phyloP scores from a whole-genome alignment of 2,113 vertebrate species.

The Gymnocephalus cernua region DNA sequence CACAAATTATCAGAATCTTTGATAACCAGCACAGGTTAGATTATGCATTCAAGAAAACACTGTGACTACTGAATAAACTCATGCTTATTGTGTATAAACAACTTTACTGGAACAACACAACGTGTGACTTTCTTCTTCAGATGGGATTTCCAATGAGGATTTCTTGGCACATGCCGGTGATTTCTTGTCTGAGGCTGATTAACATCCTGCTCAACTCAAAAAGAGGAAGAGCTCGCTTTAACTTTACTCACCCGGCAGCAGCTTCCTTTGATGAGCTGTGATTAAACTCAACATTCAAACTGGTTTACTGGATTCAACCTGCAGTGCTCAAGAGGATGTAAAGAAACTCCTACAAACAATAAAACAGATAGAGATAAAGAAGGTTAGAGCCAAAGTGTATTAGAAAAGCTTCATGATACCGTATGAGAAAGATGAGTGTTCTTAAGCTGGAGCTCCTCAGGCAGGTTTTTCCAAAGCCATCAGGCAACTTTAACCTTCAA shows the following conservation, averaged over 20 bases:
- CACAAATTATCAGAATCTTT: background rate
- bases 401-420: background rate
- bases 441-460: conserved; percentile 30
- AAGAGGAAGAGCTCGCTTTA: conserved; percentile 17
- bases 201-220: conserved; percentile 51
- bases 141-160: conserved; percentile 15
- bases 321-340: background rate
- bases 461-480: conserved; percentile 23
- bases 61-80: background rate
- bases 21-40: background rate
- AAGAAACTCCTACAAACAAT: background rate
- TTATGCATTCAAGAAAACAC: background rate
- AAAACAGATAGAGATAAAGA: background rate
- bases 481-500: conserved; percentile 32
- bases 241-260: background rate
- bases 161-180: conserved; percentile 8
- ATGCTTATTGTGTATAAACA: background rate
- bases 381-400: background rate
- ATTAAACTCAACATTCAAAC: conserved; percentile 23
- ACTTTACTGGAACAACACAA: conserved; percentile 1
- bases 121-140: background rate
- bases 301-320: background rate
- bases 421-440: background rate
- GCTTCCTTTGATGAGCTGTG: conserved; percentile 32
- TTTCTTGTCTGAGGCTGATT: conserved; percentile 41